phyloP scores from a whole-genome alignment of 2,888 invertebrate genomes.

The Augiades crinisus region DNA sequence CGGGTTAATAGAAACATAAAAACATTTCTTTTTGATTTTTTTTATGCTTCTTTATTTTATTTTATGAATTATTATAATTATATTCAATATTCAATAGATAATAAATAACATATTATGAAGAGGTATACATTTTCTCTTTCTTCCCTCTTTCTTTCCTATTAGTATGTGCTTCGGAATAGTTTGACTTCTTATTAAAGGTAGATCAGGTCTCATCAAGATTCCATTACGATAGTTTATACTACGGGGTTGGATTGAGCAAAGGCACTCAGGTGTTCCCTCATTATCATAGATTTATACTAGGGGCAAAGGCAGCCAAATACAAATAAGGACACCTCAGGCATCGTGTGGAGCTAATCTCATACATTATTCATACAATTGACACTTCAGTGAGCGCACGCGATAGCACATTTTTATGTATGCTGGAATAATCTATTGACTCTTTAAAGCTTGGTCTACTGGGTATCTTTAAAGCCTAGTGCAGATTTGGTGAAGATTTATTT shows the following conservation, averaged over 20 bases:
- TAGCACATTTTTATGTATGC: constrained; percentile 7
- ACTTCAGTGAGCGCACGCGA: constrained; percentile 30
- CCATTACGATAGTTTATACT: constrained; percentile 9
- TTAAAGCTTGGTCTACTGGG: background rate
- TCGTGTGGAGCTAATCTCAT: constrained; percentile 39
- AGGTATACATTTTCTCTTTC: no score
- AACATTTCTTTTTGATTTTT: no score
- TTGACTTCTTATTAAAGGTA: background rate
- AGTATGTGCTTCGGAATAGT: no score
- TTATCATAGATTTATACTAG: constrained; percentile 7
- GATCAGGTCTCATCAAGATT: constrained; percentile 7
- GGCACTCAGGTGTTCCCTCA: constrained; percentile 4
- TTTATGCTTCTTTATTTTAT: no score
- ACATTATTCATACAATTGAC: constrained; percentile 45
- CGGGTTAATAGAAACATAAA: no score
- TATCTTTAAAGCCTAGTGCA: no score
- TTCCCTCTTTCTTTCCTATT: no score
- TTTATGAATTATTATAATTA: no score
- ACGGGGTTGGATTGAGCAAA: background rate
- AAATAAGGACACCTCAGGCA: constrained; percentile 16
- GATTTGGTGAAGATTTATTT: background rate
- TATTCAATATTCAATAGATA: no score
- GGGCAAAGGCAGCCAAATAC: constrained; percentile 10
- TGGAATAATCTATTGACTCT: constrained; percentile 4
- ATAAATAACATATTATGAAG: no score